Base-by-base conservation (phyloP, 2,888 invertebrate species). In the Callinectes sapidus region DNA sequence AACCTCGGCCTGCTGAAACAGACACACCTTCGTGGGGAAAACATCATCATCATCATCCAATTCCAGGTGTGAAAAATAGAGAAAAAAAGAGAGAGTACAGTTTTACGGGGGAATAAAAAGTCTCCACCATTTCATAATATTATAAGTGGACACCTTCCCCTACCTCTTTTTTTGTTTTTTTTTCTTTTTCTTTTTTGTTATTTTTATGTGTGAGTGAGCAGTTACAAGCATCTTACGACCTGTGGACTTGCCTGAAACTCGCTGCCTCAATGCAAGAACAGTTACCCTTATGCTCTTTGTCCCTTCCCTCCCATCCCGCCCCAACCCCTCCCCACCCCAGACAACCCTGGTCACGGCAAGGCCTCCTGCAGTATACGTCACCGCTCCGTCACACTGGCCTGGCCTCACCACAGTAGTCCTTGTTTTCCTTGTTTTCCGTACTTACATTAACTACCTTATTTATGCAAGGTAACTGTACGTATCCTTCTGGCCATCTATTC, bases 401-500 rank as follows among this genome's bases (percentile, higher is more conserved):
- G 87, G 42, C 2, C 54, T 32, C 61, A n/a, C n/a, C n/a, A n/a
- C n/a, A n/a, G n/a, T n/a, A n/a, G n/a, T 85, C 87, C 48, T 54
- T 71, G 32, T 55, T 87, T 39, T 39, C 39, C 39, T 39, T 5
- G n/a, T 39, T 39, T 39, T 35, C 61, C 66, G 42, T 28, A 28
- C 71, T 48, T 42, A 54, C 54, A 39, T 48, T 71, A 71, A 35
- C 54, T 35, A 85, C 35, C 23, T 18, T 71, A 28, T 87, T 95
- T 95, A 99, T 96, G 99, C 99, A 96, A 99, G 97, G 96, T 99
- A 99, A 96, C 98, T 99, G 97, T 99, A 99, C 16, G 98, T 98
- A 96, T 99, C 99, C 96, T 99, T 99, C 96, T 99, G 98, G 87
- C 98, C 99, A 95, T 99, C 99, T 95, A 98, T 98, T 95, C 99